Evolutionary conservation across 2,113 vertebrate genomes (phyloP).

Genomic region (Lamprologus callipterus): DNA sequence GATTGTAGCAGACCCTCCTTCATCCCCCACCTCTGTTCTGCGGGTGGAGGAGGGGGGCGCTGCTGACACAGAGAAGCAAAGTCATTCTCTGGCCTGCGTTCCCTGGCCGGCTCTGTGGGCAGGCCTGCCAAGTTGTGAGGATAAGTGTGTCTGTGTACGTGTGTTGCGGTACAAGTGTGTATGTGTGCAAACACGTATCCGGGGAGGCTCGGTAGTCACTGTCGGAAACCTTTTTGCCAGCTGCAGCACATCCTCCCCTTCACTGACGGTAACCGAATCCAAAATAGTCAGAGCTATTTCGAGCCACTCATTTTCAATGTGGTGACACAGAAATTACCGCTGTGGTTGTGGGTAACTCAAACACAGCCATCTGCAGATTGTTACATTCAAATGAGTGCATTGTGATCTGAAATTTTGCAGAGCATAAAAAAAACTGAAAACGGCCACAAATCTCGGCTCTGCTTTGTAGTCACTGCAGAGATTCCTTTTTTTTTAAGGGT

Average conservation of each 20-base stretch:
- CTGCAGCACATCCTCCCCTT: constrained; percentile 39
- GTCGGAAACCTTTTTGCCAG: constrained; percentile 43
- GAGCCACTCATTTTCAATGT: neutral
- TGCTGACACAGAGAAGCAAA: constrained; percentile 33
- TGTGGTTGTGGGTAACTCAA: neutral
- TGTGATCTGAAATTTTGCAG: neutral
- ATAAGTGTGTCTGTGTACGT: neutral
- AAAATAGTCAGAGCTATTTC: constrained; percentile 36
- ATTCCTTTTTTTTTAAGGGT: neutral
- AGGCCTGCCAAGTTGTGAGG: constrained; percentile 37
- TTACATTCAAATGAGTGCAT: neutral
- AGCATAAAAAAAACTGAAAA: neutral
- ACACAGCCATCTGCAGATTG: neutral
- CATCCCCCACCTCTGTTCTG: constrained; percentile 1
- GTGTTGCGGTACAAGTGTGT: neutral
- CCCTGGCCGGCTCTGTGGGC: neutral
- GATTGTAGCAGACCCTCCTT: constrained; percentile 1
- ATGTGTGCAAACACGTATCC: neutral
- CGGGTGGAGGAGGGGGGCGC: neutral
- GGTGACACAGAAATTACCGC: neutral
- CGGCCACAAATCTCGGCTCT: neutral
- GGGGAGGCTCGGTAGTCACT: constrained; percentile 2
- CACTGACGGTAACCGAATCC: constrained; percentile 1
- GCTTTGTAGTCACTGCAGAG: neutral
- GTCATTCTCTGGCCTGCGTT: constrained; percentile 33